Evolutionary conservation across 2,888 invertebrate genomes (phyloP), one percentile per base, ranked within the genome.

Genomic region (Drosophila barbarae): DNA sequence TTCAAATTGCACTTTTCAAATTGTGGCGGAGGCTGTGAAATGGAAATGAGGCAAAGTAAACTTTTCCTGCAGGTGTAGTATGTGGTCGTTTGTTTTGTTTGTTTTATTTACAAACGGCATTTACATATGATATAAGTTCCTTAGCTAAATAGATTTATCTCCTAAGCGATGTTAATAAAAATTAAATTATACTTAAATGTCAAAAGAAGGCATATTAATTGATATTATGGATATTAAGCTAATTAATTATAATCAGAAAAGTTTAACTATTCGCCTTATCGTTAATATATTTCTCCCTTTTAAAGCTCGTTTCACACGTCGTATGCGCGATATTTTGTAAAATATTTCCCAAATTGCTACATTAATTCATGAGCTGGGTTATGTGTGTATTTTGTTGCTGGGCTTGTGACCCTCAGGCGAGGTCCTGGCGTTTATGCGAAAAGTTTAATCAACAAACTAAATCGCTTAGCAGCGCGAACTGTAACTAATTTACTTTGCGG

Each of bases 361-460:
- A 65, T 64, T 64, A 66, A 69, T 69, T 59, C 65, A 61, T n/a
- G 36, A 21, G 52, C 4, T 50, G 30, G 51, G 12, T 59, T 54
- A 47, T 42, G 32, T 46, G 53, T 42, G 23, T 42, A 5, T n/a
- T 41, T 59, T 44, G 21, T 32, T n/a, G 49, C 23, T 10, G 32
- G 12, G 38, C 18, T 15, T 41, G 34, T 42, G 32, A 38, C 32
- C 84, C 58, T 41, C 44, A 23, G 81, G 84, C 78, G 50, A 52
- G 84, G 81, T 66, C 77, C 69, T 47, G 65, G 71, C 79, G 79
- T 76, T 82, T 79, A 84, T 84, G 74, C 55, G 73, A 72, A 80
- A 80, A 80, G 80, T 80, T 80, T 66, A 83, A 76, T 76, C 74
- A 76, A 79, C 79, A 82, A 82, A 79, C 85, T 83, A 80, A 85